Base-by-base conservation (phyloP, 2,113 vertebrate species). In the Xenopus borealis region DNA sequence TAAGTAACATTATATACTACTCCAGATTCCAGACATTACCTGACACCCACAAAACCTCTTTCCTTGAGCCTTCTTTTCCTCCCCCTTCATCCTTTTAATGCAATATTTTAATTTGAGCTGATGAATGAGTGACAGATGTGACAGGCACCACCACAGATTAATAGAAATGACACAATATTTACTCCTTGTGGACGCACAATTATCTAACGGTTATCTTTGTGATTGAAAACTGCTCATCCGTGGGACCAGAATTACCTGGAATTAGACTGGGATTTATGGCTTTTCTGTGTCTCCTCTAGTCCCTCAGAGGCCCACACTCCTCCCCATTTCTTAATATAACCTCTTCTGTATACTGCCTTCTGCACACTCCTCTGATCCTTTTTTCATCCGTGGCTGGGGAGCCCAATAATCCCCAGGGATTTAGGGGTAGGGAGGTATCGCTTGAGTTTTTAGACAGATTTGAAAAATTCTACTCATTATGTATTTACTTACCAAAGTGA, bases 221-320 rank as follows among this genome's bases (percentile, higher is more conserved):
- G 55, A 58, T 58, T 58, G n/a, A 58, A 58, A 58, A 58, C 55
- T 58, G 55, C 16, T 58, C 55, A 58, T 58, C 55, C 55, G n/a
- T 19, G 55, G 55, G 55, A 17, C 9, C 55, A n/a, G 17, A 58
- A 58, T 17, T 17, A 19, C 16, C 16, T 58, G 53, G 16, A 17
- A 57, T 57, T 57, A 57, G 14, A 17, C 53, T 57, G n/a, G 18
- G n/a, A 58, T 58, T 58, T n/a, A 58, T n/a, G 16, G 18, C 17
- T 17, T 53, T 17, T 17, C 12, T 53, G 50, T 53, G 12, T 17
- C 50, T 14, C 50, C 3, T 53, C 50, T 40, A 40, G 33, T 53
- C 17, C 50, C 50, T 53, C 17, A 11, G 12, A 53, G 17, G 50
- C 50, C 50, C 50, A 12, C 17, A 12, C 50, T 17, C 50, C 50